These are phyloP conservation scores for Aplodontia rufa DNA, from an alignment of 2,113 vertebrate species.

Conservation along the genomic window DNA sequence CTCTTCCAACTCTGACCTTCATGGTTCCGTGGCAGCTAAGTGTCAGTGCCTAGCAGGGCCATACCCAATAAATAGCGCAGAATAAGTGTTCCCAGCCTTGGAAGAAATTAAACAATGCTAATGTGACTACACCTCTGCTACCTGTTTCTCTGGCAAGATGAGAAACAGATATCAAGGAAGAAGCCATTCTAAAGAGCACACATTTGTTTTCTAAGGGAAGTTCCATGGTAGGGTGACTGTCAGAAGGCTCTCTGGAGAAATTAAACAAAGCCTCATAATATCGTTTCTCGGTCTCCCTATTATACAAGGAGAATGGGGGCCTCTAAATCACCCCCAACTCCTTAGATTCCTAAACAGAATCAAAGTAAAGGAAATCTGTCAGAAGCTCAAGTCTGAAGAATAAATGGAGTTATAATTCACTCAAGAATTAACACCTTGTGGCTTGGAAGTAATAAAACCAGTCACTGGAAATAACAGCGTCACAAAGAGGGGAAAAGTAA, in stretches of 20 bases:
- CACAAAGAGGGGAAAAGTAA: slow-evolving; percentile 57
- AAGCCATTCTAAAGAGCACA: not conserved
- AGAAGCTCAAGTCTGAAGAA: slow-evolving; percentile 59
- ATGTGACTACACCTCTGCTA: not conserved
- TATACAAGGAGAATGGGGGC: not conserved
- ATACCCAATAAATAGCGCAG: not conserved
- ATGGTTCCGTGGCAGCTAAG: rapidly evolving
- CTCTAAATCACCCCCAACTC: slow-evolving; percentile 27
- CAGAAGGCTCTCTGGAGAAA: not conserved
- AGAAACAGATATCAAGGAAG: not conserved
- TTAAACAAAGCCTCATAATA: not conserved
- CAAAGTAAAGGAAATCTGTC: not conserved
- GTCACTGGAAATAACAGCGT: slow-evolving; percentile 71
- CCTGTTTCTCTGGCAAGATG: not conserved
- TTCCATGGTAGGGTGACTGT: not conserved
- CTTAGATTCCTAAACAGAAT: not conserved
- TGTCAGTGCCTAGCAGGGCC: too few species aligned
- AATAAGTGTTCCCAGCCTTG: not conserved
- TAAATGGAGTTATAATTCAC: slow-evolving; percentile 71
- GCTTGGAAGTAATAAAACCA: slow-evolving; percentile 74
- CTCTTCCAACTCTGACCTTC: not conserved
- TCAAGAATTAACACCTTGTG: slow-evolving; percentile 73
- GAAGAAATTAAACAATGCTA: not conserved
- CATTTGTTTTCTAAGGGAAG: not conserved
- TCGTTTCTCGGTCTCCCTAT: not conserved